A percentile compares a stretch with the other conserved stretches of the same genome.
phyloP scores from a whole-genome alignment of 2,113 vertebrate species.

The Callaeas wilsoni region DNA sequence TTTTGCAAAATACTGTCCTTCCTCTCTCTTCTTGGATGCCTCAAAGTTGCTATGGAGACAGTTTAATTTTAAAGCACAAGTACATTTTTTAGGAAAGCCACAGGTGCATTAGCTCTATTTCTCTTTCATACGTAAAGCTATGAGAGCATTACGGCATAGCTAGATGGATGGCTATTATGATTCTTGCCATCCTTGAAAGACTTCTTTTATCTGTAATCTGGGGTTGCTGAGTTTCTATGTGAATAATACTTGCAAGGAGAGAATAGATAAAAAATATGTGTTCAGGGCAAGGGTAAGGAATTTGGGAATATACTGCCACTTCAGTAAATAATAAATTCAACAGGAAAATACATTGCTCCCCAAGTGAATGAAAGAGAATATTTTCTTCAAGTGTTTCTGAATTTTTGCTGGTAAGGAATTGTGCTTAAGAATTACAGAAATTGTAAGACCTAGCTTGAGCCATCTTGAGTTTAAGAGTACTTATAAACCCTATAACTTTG shows the following conservation, averaged over 20 bases:
- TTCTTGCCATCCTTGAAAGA: background rate
- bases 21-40: background rate
- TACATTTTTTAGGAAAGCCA: background rate
- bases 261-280: background rate
- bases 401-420: background rate
- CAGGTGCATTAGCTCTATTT: background rate
- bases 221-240: background rate
- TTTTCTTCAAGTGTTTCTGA: background rate
- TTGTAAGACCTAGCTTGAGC: background rate
- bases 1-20: background rate
- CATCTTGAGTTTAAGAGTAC: background rate
- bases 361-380: background rate
- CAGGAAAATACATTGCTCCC: background rate
- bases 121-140: background rate
- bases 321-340: background rate
- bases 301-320: background rate
- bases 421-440: background rate
- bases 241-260: background rate
- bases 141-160: background rate
- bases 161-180: background rate
- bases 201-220: background rate
- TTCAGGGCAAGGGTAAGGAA: background rate
- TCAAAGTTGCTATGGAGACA: background rate
- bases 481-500: background rate
- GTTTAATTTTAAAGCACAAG: conserved; percentile 2